These are phyloP conservation scores for Drosophila pseudotakahashii DNA, from an alignment of 2,888 invertebrate species.

Conservation along the genomic window DNA sequence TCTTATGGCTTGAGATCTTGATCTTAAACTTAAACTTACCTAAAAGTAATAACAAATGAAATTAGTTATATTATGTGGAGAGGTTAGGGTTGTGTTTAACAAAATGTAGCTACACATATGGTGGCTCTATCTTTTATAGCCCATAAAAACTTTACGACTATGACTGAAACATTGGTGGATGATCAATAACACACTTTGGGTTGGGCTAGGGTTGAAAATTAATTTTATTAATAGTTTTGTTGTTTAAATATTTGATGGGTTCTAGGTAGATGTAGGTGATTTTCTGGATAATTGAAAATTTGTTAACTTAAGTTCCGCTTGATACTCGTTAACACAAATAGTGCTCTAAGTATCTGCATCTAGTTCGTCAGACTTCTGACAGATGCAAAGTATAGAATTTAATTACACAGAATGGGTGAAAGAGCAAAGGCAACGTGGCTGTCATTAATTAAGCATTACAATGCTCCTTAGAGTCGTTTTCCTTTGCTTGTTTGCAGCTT, in stretches of 20 bases:
- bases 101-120: too few species aligned
- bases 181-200: too few species aligned
- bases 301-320: too few species aligned
- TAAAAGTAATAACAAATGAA: too few species aligned
- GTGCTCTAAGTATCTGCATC: background rate
- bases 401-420: constrained; percentile 7
- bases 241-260: background rate
- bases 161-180: too few species aligned
- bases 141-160: too few species aligned
- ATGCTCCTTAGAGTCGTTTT: constrained; percentile 4
- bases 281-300: too few species aligned
- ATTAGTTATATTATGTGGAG: background rate
- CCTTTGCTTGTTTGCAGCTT: constrained; percentile 4
- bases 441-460: constrained; percentile 37
- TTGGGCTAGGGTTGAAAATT: too few species aligned
- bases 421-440: constrained; percentile 3
- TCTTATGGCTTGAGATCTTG: background rate
- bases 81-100: background rate
- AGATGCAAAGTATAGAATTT: constrained; percentile 2
- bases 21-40: too few species aligned
- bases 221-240: background rate
- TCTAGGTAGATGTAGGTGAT: background rate
- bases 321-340: constrained; percentile 6
- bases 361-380: background rate
- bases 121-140: too few species aligned